These are phyloP conservation scores for Micropterix aruncella DNA, from an alignment of 2,888 invertebrate species.

Conservation along the genomic window DNA sequence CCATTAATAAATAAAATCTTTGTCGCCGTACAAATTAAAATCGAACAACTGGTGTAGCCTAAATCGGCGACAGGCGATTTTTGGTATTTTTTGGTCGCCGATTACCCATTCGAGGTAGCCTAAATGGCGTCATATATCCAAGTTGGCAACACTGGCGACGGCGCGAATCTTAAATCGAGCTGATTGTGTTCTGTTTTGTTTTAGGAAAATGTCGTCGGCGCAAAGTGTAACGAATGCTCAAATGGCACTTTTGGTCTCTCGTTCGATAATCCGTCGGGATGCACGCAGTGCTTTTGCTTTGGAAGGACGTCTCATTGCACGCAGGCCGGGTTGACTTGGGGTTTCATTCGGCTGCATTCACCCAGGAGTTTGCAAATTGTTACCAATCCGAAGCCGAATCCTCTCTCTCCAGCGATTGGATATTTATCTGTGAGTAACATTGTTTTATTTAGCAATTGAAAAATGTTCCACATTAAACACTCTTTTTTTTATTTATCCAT, in stretches of 20 bases:
- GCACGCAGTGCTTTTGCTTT: conserved; percentile 95
- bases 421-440: conserved; percentile 10
- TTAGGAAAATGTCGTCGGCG: conserved; percentile 70
- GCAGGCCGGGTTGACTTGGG: conserved; percentile 73
- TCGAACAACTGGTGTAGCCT: too few species aligned
- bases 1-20: too few species aligned
- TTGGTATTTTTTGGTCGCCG: too few species aligned
- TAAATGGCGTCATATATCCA: too few species aligned
- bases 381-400: conserved; percentile 3
- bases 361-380: conserved; percentile 26
- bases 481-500: conserved; percentile 3
- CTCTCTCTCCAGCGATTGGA: conserved; percentile 6
- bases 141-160: too few species aligned
- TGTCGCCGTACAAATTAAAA: too few species aligned
- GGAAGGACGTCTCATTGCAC: conserved; percentile 67
- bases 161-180: too few species aligned
- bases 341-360: conserved; percentile 52
- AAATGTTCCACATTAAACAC: neutral
- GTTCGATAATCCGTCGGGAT: conserved; percentile 66
- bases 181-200: conserved; percentile 14
- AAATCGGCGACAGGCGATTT: too few species aligned
- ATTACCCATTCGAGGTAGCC: too few species aligned
- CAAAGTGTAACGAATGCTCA: conserved; percentile 71
- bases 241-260: conserved; percentile 79
- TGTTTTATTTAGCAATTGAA: too few species aligned